A percentile compares a stretch with the other conserved stretches of the same genome.
Evolutionary conservation across 2,113 vertebrate species (phyloP).

Genomic region (Pterocles gutturalis): DNA sequence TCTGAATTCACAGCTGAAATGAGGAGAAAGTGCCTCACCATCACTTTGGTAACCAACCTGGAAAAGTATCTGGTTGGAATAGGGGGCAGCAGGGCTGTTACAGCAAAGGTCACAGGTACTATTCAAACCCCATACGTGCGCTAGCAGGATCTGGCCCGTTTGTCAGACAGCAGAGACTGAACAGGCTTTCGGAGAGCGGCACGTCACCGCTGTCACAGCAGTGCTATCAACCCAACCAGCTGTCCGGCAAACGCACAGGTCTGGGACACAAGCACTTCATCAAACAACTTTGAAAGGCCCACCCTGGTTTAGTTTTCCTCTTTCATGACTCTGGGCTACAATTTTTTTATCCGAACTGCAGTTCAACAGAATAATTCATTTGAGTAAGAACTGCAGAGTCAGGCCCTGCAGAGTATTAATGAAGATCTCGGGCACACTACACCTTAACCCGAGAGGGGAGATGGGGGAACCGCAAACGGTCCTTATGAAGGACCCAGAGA

Average conservation of each 20-base stretch:
- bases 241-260: rapidly evolving
- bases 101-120: background rate
- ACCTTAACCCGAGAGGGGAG: background rate
- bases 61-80: background rate
- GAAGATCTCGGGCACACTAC: background rate
- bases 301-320: background rate
- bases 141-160: background rate
- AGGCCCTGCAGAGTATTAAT: background rate
- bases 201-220: background rate
- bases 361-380: background rate
- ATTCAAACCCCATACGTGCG: rapidly evolving
- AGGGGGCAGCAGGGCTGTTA: background rate
- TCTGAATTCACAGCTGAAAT: constrained; percentile 24
- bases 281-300: background rate
- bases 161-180: background rate
- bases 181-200: background rate
- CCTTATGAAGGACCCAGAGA: background rate
- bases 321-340: background rate
- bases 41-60: background rate
- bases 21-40: background rate
- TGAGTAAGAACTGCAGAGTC: background rate
- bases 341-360: background rate
- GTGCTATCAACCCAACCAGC: rapidly evolving
- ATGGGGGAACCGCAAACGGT: background rate
- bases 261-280: rapidly evolving